Evolutionary conservation across 1,140 invertebrate species (phyloP).

Genomic region (Antheraea mylitta): DNA sequence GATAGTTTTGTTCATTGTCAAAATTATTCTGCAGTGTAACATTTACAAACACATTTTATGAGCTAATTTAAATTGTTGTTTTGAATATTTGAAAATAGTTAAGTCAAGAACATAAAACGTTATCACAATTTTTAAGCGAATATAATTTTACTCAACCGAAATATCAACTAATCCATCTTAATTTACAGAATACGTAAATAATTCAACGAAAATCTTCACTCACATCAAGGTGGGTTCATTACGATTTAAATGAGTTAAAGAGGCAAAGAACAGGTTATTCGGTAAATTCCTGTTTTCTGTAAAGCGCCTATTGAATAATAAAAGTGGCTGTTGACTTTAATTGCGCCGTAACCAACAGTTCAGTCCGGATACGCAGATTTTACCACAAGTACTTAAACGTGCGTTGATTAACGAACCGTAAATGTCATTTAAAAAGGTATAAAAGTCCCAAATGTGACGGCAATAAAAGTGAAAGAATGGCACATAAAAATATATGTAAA

Average conservation of each 20-base stretch:
- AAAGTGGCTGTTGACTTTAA: constrained; percentile 26
- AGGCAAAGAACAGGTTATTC: constrained; percentile 24
- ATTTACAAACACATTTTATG: no score
- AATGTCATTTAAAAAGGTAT: constrained; percentile 26
- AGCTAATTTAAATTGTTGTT: no score
- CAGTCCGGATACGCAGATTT: constrained; percentile 19
- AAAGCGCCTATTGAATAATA: constrained; percentile 28
- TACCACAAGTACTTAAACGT: constrained; percentile 34
- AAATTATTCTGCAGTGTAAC: no score
- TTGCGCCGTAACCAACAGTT: constrained; percentile 18
- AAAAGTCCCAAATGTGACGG: constrained; percentile 5
- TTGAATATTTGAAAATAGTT: no score
- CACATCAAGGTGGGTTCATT: constrained; percentile 21
- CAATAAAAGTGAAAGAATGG: not conserved
- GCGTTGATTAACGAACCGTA: constrained; percentile 46
- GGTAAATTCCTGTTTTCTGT: constrained; percentile 15
- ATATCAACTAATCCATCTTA: no score
- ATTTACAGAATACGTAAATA: not conserved
- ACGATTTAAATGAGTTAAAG: constrained; percentile 15
- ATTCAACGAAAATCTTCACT: constrained; percentile 4
- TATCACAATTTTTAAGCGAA: no score
- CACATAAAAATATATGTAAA: no score
- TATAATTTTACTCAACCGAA: not conserved
- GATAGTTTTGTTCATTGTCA: no score
- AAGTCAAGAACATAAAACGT: no score